phyloP scores from a whole-genome alignment of 2,888 invertebrate species.

The Amiota minor region DNA sequence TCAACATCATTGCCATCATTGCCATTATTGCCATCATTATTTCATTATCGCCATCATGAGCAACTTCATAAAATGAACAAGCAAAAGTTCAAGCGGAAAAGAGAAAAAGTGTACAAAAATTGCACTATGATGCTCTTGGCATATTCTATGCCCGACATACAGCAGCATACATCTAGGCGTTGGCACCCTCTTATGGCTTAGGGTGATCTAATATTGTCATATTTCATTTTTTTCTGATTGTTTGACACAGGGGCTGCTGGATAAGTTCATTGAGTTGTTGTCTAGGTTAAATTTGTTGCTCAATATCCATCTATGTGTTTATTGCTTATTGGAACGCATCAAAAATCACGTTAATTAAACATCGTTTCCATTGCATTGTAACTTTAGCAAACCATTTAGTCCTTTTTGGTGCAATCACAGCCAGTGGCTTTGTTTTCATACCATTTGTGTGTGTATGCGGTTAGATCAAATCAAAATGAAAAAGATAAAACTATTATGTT shows the following conservation, averaged over 20 bases:
- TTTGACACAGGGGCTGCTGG: background rate
- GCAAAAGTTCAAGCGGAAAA: background rate
- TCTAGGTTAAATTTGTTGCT: background rate
- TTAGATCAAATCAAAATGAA: too few species aligned
- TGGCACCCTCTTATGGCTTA: background rate
- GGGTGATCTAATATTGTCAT: background rate
- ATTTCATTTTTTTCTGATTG: background rate
- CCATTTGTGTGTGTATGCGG: too few species aligned
- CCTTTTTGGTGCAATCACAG: too few species aligned
- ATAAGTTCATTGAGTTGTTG: background rate
- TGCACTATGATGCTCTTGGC: background rate
- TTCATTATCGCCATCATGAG: background rate
- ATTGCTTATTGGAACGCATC: too few species aligned
- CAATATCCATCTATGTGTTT: background rate
- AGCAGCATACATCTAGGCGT: constrained; percentile 9
- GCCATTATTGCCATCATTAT: background rate
- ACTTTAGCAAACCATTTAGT: too few species aligned
- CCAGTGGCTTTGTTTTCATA: too few species aligned
- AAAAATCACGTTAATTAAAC: too few species aligned
- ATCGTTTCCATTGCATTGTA: too few species aligned
- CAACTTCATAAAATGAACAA: background rate
- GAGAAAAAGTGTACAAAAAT: background rate
- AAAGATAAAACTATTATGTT: too few species aligned
- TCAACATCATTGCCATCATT: too few species aligned
- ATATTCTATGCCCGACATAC: background rate